phyloP scores from a whole-genome alignment of 2,888 invertebrate genomes.

The Morpho achilles region DNA sequence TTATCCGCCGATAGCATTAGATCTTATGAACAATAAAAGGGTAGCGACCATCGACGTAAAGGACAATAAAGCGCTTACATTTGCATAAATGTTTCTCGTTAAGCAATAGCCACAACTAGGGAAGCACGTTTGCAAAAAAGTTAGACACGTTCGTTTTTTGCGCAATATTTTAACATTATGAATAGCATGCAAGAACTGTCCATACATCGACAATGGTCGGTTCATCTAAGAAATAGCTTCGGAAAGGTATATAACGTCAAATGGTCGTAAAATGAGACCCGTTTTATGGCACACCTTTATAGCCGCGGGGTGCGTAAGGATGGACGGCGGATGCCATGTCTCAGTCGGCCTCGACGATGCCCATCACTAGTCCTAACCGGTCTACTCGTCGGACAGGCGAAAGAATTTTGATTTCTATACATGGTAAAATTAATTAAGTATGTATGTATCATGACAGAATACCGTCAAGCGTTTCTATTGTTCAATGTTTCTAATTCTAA shows the following conservation, averaged over 20 bases:
- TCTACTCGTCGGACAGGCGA: slow-evolving; percentile 19
- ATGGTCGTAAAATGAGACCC: slow-evolving; percentile 73
- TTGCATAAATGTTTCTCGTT: slow-evolving; percentile 15
- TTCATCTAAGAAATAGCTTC: slow-evolving; percentile 59
- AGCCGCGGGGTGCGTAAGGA: slow-evolving; percentile 65
- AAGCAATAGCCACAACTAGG: slow-evolving; percentile 5
- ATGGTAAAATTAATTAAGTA: slow-evolving; percentile 11
- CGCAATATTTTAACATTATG: slow-evolving; percentile 50
- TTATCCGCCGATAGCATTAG: slow-evolving; percentile 51
- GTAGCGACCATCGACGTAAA: slow-evolving; percentile 16
- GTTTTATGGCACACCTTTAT: slow-evolving; percentile 75
- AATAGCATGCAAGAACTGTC: slow-evolving; percentile 52
- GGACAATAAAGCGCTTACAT: slow-evolving; percentile 11
- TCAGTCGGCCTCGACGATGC: slow-evolving; percentile 33
- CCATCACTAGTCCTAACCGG: slow-evolving; percentile 25
- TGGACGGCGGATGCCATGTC: slow-evolving; percentile 55
- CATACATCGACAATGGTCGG: slow-evolving; percentile 65
- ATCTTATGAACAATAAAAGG: slow-evolving; percentile 35
- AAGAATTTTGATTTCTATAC: slow-evolving; percentile 19
- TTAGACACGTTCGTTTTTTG: slow-evolving; percentile 32
- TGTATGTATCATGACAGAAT: slow-evolving; percentile 10
- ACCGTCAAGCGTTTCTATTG: slow-evolving; percentile 13
- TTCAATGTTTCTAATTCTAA: slow-evolving; percentile 5
- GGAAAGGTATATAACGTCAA: slow-evolving; percentile 75
- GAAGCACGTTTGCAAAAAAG: slow-evolving; percentile 32